These are phyloP conservation scores for Eucidaris tribuloides DNA, from an alignment of 35 echinoderm and acorn worm species.

Conservation along the genomic window DNA sequence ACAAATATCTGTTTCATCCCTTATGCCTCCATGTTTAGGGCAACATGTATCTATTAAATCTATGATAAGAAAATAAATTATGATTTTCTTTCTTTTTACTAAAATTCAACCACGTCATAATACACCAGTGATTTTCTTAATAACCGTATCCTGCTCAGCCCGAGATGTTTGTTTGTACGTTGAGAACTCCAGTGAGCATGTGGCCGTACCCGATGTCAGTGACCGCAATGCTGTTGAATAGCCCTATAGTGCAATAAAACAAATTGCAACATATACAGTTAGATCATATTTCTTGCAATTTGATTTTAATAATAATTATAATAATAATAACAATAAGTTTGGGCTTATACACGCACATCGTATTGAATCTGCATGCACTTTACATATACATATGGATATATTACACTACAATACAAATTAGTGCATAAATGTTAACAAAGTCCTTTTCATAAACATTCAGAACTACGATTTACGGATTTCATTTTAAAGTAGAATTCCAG, in stretches of 20 bases:
- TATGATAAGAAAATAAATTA: too few relatives aligned
- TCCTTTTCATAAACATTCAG: too few relatives aligned
- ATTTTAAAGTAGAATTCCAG: too few relatives aligned
- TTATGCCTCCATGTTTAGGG: too few relatives aligned
- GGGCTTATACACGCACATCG: neutral
- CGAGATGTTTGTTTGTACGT: constrained; percentile 65
- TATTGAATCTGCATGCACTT: neutral
- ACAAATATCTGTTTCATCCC: too few relatives aligned
- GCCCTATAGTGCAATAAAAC: constrained; percentile 60
- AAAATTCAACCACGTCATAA: too few relatives aligned
- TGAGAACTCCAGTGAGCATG: constrained; percentile 84
- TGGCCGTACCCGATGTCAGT: constrained; percentile 87
- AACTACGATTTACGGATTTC: too few relatives aligned
- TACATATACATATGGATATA: neutral
- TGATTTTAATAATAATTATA: neutral
- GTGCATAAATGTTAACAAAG: too few relatives aligned
- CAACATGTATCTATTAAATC: too few relatives aligned
- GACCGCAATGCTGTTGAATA: constrained; percentile 79
- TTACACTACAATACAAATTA: neutral
- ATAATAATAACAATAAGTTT: neutral
- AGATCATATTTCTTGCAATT: neutral
- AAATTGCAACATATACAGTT: neutral
- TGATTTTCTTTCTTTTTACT: too few relatives aligned
- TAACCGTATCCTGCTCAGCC: constrained; percentile 51
- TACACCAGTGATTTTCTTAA: constrained; percentile 56